Evolutionary conservation across 2,113 vertebrate genomes (phyloP), one percentile per base, ranked within the genome.

Genomic region (Urocolius indicus): DNA sequence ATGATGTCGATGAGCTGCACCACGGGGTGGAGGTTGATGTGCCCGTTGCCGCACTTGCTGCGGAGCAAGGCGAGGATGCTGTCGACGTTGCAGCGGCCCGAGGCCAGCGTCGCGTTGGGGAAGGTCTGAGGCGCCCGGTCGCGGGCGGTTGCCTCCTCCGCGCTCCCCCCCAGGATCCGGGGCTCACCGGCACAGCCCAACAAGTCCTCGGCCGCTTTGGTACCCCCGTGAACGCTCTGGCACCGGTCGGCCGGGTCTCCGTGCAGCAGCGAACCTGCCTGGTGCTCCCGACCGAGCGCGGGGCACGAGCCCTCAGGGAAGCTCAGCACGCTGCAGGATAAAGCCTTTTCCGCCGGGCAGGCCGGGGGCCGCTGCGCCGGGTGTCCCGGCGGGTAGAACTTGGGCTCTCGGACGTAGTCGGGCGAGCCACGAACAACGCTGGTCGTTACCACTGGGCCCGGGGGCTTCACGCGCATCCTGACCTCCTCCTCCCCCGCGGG

Each of bases 401-500:
- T 98, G 95, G 98, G 97, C 97, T 98, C 98, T 95, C 97, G 98
- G 96, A 97, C 97, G 97, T 97, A 98, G 97, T 98, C 98, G 73
- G 98, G 97, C 73, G 98, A 98, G 97, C 97, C 97, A 18, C 96
- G 97, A 82, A 98, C 95, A 97, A 98, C 96, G 96, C 98, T 98
- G 97, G 97, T 97, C 23, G 98, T 98, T 92, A 98, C 97, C 96
- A 97, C 97, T 95, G 98, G 97, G 96, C 97, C 98, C 96, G 98
- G 98, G 96, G 98, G 97, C 98, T 98, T 98, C 97, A 98, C 98
- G 95, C 98, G 98, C 97, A 98, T 98, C 98, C 98, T 98, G 97
- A 95, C 94, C 97, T 98, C 97, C 97, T 98, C 98, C 98, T 98
- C 98, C 93, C 96, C 94, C 87, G 95, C 58, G 93, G 97, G 98